Percentiles rank a stretch among this genome's conserved stretches.
phyloP scores from a whole-genome alignment of 92 coral and sea anemone species.

The Parazoanthus swiftii region DNA sequence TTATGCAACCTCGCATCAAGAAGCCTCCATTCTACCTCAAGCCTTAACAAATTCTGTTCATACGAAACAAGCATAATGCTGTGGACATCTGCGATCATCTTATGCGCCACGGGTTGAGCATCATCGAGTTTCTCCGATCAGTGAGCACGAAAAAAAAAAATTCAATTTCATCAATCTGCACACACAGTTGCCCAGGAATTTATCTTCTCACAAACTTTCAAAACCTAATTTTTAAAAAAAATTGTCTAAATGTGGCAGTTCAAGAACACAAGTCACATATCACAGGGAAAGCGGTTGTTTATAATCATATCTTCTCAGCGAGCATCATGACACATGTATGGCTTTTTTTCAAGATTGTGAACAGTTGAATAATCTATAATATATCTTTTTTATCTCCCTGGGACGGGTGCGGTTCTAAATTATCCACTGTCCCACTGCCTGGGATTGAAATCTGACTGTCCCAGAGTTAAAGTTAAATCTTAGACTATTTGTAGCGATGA shows the following conservation, averaged over 20 bases:
- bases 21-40: not conserved
- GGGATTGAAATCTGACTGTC: conserved; percentile 2
- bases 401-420: not conserved
- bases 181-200: not conserved
- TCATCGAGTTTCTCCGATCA: too few relatives aligned
- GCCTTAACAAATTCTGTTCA: not conserved
- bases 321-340: not conserved
- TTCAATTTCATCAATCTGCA: not conserved
- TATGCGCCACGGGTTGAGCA: too few relatives aligned
- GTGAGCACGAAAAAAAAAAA: too few relatives aligned
- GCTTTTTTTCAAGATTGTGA: not conserved
- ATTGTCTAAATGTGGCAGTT: not conserved
- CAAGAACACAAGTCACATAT: not conserved
- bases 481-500: not conserved
- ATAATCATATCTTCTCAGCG: not conserved
- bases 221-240: not conserved
- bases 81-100: too few relatives aligned
- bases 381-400: not conserved
- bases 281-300: not conserved
- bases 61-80: too few relatives aligned
- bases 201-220: not conserved
- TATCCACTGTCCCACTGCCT: not conserved
- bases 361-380: not conserved
- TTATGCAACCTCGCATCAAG: too few relatives aligned
- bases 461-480: not conserved